Evolutionary conservation across 2,113 vertebrate genomes (phyloP).

Genomic region (Centropus bengalensis): DNA sequence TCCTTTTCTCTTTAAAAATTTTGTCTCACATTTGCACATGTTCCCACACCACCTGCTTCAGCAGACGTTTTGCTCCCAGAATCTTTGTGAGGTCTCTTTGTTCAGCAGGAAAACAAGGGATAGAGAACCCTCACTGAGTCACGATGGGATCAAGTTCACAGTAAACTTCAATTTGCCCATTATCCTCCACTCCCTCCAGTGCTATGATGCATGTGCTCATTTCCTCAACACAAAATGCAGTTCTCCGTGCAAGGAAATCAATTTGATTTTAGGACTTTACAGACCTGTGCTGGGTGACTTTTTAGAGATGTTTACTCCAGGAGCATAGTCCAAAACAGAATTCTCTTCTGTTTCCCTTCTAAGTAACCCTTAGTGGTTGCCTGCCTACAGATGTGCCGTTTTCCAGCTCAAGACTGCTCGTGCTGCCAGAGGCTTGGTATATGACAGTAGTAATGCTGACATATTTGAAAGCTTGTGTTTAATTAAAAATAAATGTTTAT

Average conservation of each 20-base stretch:
- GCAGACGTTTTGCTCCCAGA: background rate
- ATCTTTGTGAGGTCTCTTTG: background rate
- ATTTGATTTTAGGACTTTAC: background rate
- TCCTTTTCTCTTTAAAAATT: background rate
- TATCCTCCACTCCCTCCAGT: background rate
- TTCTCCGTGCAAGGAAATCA: background rate
- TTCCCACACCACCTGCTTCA: background rate
- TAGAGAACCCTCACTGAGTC: background rate
- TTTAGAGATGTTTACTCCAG: background rate
- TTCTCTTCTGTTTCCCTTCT: background rate
- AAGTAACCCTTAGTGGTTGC: background rate
- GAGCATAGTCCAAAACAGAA: background rate
- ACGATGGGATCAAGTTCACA: background rate
- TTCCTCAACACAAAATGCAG: background rate
- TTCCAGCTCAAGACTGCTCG: background rate
- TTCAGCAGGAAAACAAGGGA: background rate
- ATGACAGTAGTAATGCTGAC: background rate
- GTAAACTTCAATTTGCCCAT: background rate
- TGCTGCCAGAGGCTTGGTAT: background rate
- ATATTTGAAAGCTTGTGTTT: background rate
- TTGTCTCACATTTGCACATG: background rate
- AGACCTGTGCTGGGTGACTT: background rate
- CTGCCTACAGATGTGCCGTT: background rate
- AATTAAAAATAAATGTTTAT: background rate
- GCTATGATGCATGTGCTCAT: background rate